phyloP scores from a whole-genome alignment of 2,888 invertebrate genomes.

The Crepidodera aurea region DNA sequence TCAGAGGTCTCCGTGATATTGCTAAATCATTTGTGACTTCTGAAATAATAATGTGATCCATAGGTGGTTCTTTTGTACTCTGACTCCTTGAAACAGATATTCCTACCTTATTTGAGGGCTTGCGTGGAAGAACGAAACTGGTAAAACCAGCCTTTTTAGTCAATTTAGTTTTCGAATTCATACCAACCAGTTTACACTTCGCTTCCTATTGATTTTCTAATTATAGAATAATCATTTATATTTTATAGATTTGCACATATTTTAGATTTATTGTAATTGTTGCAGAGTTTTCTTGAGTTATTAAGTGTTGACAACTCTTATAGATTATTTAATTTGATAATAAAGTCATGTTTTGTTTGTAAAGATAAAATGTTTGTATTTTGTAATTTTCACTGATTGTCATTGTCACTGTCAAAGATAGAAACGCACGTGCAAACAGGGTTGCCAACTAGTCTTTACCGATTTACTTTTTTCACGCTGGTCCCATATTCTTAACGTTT shows the following conservation, averaged over 20 bases:
- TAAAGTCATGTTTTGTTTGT: conserved; percentile 24
- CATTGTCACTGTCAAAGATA: conserved; percentile 4
- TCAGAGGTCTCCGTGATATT: conserved; percentile 58
- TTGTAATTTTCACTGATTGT: not conserved
- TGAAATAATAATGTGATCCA: conserved; percentile 43
- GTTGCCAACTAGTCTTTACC: too few relatives aligned
- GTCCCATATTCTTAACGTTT: too few relatives aligned
- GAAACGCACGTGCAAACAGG: conserved; percentile 14
- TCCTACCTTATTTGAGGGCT: conserved; percentile 60
- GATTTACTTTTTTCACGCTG: too few relatives aligned
- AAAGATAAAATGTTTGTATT: conserved; percentile 19
- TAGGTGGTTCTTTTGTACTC: conserved; percentile 50
- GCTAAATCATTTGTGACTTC: conserved; percentile 50
- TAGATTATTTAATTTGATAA: not conserved
- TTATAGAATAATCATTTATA: conserved; percentile 5
- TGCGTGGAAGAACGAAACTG: conserved; percentile 57
- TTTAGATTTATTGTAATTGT: not conserved
- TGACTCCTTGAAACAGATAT: conserved; percentile 52
- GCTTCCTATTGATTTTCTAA: conserved; percentile 27
- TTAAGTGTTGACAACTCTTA: not conserved
- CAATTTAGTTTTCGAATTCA: conserved; percentile 46
- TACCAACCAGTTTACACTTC: conserved; percentile 1
- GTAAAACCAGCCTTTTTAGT: conserved; percentile 55
- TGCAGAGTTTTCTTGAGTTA: not conserved
- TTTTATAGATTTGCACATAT: not conserved